phyloP scores from a whole-genome alignment of 2,888 invertebrate genomes.

The Drosophila sordidula region DNA sequence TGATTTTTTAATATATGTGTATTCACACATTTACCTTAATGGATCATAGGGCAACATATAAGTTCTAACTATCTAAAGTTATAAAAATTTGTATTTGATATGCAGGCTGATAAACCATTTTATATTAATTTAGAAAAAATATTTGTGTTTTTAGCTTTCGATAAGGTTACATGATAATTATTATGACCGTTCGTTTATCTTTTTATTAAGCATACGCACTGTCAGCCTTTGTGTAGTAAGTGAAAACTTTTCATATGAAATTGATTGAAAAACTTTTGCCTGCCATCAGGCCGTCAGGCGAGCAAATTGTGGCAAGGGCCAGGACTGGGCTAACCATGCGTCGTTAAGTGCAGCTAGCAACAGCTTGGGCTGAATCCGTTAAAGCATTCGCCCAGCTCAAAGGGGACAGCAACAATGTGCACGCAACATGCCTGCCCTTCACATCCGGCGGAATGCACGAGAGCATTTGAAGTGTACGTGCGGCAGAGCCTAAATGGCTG shows the following conservation, averaged over 20 bases:
- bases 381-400: slow-evolving; percentile 9
- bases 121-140: too few relatives aligned
- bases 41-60: too few relatives aligned
- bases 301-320: slow-evolving; percentile 19
- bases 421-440: slow-evolving; percentile 8
- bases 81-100: too few relatives aligned
- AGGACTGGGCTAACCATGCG: slow-evolving; percentile 31
- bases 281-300: slow-evolving; percentile 7
- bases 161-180: slow-evolving; percentile 9
- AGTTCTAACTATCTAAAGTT: too few relatives aligned
- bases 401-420: slow-evolving; percentile 20
- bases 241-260: slow-evolving; percentile 71
- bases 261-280: slow-evolving; percentile 77
- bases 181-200: slow-evolving; percentile 34
- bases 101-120: background rate
- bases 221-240: slow-evolving; percentile 25
- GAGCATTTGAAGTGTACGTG: slow-evolving; percentile 29
- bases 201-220: slow-evolving; percentile 50
- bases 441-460: slow-evolving; percentile 5
- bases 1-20: too few relatives aligned
- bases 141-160: background rate
- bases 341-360: slow-evolving; percentile 50
- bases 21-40: too few relatives aligned
- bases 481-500: slow-evolving; percentile 22
- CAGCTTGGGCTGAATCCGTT: slow-evolving; percentile 25